Percentiles rank a stretch among this genome's conserved stretches.
Conservation (phyloP, 2,113 vertebrate species). For the Mormoops blainvillei region DNA sequence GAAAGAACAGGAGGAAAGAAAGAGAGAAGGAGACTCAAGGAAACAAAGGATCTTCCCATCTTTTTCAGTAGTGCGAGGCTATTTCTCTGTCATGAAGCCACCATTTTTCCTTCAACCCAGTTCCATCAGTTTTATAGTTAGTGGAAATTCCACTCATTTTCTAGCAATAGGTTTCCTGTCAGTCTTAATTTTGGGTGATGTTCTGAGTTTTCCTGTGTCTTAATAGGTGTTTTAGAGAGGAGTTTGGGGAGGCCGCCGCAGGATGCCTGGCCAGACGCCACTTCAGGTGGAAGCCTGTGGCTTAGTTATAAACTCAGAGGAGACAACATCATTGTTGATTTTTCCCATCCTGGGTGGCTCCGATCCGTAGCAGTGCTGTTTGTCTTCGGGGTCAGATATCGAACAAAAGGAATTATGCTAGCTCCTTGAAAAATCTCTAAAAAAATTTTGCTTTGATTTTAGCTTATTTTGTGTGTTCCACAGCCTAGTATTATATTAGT, state of each 20-base stretch:
- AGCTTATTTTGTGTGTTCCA: background rate
- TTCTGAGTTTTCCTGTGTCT: background rate
- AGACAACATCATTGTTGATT: background rate
- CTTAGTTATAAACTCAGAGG: background rate
- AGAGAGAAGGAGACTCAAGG: background rate
- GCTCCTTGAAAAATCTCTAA: background rate
- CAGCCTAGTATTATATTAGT: background rate
- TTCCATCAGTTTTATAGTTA: background rate
- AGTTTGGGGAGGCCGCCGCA: background rate
- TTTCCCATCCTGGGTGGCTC: background rate
- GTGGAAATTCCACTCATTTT: constrained; percentile 29
- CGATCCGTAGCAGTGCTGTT: background rate
- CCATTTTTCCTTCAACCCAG: background rate
- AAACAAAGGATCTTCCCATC: background rate
- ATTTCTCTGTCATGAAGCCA: background rate
- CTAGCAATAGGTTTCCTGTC: background rate
- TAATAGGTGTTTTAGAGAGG: background rate
- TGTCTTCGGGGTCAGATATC: background rate
- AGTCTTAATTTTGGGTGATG: background rate
- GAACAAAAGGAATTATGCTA: background rate
- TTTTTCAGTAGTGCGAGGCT: background rate
- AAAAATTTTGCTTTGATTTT: background rate
- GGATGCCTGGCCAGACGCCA: background rate
- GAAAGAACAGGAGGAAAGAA: background rate
- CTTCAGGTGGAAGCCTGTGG: background rate